Percentiles rank a stretch among this genome's conserved stretches.
phyloP scores from a whole-genome alignment of 2,797 vertebrate species.

The Lithobates sylvaticus region DNA sequence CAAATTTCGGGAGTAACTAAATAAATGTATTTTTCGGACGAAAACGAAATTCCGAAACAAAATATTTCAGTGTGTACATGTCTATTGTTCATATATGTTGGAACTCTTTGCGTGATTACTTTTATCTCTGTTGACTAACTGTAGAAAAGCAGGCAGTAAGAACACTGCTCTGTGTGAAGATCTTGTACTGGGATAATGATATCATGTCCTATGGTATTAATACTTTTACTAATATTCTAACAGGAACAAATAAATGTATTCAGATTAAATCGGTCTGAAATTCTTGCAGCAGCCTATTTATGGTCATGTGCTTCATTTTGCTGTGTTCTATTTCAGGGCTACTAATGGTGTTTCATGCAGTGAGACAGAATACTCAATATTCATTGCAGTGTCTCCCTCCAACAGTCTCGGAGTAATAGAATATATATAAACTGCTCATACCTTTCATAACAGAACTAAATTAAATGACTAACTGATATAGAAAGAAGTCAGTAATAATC shows the following conservation, averaged over 20 bases:
- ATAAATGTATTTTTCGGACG: too few species aligned
- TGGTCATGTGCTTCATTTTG: conserved; percentile 66
- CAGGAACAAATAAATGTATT: conserved; percentile 5
- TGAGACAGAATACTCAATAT: conserved; percentile 60
- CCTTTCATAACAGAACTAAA: neutral
- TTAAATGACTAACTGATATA: neutral
- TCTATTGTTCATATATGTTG: too few species aligned
- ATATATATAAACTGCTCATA: neutral
- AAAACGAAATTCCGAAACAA: too few species aligned
- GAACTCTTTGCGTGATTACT: too few species aligned
- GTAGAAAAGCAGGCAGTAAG: too few species aligned
- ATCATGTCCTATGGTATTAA: too few species aligned
- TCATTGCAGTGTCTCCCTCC: conserved; percentile 58
- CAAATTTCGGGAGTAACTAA: too few species aligned
- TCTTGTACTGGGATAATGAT: too few species aligned
- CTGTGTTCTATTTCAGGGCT: conserved; percentile 67
- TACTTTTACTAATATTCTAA: too few species aligned
- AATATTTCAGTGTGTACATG: too few species aligned
- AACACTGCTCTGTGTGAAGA: too few species aligned
- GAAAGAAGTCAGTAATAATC: neutral
- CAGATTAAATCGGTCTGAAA: conserved; percentile 69
- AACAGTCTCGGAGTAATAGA: neutral
- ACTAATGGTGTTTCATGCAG: conserved; percentile 63
- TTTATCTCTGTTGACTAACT: too few species aligned
- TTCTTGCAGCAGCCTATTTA: conserved; percentile 67